These are phyloP conservation scores for Heteromurus nitidus DNA, from an alignment of 2,888 invertebrate genomes.

Conservation along the genomic window DNA sequence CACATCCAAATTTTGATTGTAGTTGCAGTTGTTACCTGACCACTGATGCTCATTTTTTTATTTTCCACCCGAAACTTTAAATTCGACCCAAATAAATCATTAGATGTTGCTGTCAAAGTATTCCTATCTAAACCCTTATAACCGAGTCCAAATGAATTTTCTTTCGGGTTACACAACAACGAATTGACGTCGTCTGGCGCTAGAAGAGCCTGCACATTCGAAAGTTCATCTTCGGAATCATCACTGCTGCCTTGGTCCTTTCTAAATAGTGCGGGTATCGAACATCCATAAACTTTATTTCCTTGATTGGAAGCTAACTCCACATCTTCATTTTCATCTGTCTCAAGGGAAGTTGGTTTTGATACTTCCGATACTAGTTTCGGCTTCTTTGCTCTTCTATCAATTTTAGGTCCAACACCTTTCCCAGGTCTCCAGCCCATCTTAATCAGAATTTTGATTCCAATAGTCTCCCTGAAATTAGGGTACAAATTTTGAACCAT, in stretches of 20 bases:
- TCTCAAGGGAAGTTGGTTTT: background rate
- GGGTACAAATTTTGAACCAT: too few relatives aligned
- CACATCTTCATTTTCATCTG: constrained; percentile 3
- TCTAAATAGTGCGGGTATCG: constrained; percentile 64
- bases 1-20: background rate
- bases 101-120: constrained; percentile 77
- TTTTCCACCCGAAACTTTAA: constrained; percentile 80
- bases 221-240: constrained; percentile 68
- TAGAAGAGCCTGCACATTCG: constrained; percentile 76
- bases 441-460: constrained; percentile 87
- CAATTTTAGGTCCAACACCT: constrained; percentile 83
- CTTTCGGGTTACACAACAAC: constrained; percentile 84
- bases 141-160: constrained; percentile 87
- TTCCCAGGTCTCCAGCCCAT: constrained; percentile 97
- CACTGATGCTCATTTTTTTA: constrained; percentile 73
- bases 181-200: constrained; percentile 89
- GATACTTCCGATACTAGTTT: constrained; percentile 8
- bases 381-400: constrained; percentile 72
- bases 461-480: constrained; percentile 88
- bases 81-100: constrained; percentile 77
- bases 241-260: background rate
- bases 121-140: constrained; percentile 84
- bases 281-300: constrained; percentile 78
- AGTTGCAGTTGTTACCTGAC: constrained; percentile 50
- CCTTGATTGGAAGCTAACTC: background rate